These are phyloP conservation scores for Palythoa heliodiscus DNA, from an alignment of 92 coral and sea anemone genomes.

Conservation along the genomic window DNA sequence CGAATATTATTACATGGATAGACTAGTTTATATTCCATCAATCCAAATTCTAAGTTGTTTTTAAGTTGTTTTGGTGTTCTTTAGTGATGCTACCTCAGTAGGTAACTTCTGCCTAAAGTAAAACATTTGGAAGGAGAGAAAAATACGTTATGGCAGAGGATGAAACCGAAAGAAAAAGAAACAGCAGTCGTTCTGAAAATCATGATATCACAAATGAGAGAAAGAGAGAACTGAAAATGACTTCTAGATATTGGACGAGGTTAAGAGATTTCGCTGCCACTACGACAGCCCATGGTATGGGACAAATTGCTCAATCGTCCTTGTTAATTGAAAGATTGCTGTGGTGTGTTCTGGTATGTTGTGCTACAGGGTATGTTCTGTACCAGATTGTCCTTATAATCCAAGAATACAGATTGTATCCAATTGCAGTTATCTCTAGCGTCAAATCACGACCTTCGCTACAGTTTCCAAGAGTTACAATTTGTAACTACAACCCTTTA, in stretches of 20 bases:
- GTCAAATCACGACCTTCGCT: not conserved
- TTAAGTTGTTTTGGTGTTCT: too few relatives aligned
- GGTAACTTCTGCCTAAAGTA: too few relatives aligned
- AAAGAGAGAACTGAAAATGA: not conserved
- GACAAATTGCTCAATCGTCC: not conserved
- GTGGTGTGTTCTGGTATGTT: not conserved
- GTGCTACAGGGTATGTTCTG: not conserved
- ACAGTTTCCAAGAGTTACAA: not conserved
- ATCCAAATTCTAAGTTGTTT: too few relatives aligned
- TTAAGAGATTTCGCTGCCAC: not conserved
- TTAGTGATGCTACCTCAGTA: too few relatives aligned
- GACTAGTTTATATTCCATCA: too few relatives aligned
- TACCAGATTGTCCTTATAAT: not conserved
- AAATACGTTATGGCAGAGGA: too few relatives aligned
- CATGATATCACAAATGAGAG: not conserved
- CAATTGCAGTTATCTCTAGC: not conserved
- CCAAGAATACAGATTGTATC: not conserved
- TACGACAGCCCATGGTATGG: constrained; percentile 6
- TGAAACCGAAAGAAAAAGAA: not conserved
- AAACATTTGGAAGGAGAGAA: too few relatives aligned
- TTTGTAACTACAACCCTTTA: constrained; percentile 19
- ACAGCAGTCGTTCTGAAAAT: constrained; percentile 1
- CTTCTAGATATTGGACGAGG: not conserved
- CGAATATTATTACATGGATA: too few relatives aligned
- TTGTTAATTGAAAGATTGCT: not conserved